Conservation (phyloP, 2,888 invertebrate species). For the Drosophila nr. medialis region DNA sequence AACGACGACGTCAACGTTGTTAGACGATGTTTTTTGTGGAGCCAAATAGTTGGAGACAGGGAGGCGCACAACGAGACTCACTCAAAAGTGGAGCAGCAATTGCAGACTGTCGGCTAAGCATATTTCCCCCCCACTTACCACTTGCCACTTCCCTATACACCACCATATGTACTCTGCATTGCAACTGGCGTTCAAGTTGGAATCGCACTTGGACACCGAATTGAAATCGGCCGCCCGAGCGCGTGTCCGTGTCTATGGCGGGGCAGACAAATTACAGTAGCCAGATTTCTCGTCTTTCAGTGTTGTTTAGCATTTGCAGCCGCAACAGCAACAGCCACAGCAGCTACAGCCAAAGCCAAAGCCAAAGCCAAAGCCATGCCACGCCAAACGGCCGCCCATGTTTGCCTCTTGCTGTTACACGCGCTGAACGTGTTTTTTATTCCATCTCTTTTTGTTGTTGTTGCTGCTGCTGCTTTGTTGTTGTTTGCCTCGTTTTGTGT, state of each 20-base stretch:
- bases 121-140: conserved; percentile 11
- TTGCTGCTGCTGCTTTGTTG: conserved; percentile 42
- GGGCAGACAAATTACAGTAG: conserved; percentile 83
- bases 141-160: neutral
- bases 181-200: conserved; percentile 42
- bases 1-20: conserved; percentile 33
- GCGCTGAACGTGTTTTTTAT: conserved; percentile 74
- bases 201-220: conserved; percentile 60
- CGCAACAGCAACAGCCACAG: conserved; percentile 41
- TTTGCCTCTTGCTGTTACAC: conserved; percentile 60
- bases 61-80: conserved; percentile 46
- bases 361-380: conserved; percentile 26
- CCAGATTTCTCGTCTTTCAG: conserved; percentile 81
- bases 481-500: conserved; percentile 58
- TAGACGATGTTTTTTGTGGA: conserved; percentile 32
- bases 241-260: conserved; percentile 64
- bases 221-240: conserved; percentile 46
- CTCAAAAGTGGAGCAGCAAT: conserved; percentile 50
- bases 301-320: conserved; percentile 80
- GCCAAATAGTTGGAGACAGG: conserved; percentile 41
- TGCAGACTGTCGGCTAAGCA: conserved; percentile 49
- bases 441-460: conserved; percentile 37
- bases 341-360: conserved; percentile 22
- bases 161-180: conserved; percentile 11
- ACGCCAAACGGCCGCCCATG: conserved; percentile 31